Evolutionary conservation across 2,797 vertebrate genomes (phyloP).

Genomic region (Scolopax bukidnonensis): DNA sequence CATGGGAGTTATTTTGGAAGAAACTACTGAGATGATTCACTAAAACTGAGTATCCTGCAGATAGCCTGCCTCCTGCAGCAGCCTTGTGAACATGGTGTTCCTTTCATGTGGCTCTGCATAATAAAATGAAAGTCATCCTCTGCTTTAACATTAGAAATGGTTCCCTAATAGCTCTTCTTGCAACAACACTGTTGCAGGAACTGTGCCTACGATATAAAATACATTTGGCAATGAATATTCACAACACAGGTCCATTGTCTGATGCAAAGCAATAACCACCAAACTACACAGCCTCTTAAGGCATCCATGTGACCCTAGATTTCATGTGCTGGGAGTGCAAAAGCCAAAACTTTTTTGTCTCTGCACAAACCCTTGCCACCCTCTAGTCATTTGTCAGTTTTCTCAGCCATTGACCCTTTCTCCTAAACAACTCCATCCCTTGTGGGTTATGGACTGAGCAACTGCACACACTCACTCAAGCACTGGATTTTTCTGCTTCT

Average conservation of each 20-base stretch:
- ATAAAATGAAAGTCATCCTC: not conserved
- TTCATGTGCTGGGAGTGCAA: not conserved
- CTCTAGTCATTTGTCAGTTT: not conserved
- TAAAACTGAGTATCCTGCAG: not conserved
- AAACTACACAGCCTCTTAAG: not conserved
- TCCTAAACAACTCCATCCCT: not conserved
- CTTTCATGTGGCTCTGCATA: not conserved
- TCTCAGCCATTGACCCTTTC: not conserved
- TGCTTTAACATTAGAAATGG: not conserved
- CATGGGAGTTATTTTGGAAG: not conserved
- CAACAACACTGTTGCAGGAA: not conserved
- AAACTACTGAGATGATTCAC: not conserved
- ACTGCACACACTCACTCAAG: not conserved
- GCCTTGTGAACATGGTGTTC: not conserved
- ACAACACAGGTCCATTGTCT: not conserved
- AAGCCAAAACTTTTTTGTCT: not conserved
- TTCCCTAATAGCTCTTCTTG: not conserved
- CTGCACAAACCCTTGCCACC: not conserved
- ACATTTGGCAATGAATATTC: not conserved
- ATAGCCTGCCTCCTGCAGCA: not conserved
- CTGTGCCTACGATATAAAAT: not conserved
- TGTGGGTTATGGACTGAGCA: not conserved
- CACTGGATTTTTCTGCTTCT: not conserved
- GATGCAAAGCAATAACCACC: not conserved
- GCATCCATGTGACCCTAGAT: fast-evolving